phyloP scores from a whole-genome alignment of 2,113 vertebrate species.

The Oryzias woworae region DNA sequence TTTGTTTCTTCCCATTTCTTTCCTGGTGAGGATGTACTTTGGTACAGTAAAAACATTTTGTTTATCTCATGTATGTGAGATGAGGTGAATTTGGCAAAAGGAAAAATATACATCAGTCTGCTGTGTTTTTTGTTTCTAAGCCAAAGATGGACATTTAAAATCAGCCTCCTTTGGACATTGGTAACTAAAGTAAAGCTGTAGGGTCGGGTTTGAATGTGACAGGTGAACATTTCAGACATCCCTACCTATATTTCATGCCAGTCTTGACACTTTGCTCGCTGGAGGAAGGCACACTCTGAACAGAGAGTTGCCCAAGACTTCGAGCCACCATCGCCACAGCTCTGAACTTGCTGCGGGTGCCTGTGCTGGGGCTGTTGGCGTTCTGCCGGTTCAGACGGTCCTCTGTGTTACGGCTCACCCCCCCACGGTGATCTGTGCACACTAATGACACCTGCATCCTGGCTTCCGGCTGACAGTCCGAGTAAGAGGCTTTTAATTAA shows the following conservation, averaged over 20 bases:
- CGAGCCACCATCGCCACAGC: slow-evolving; percentile 94
- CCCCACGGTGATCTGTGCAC: slow-evolving; percentile 93
- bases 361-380: slow-evolving; percentile 87
- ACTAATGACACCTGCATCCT: slow-evolving; percentile 95
- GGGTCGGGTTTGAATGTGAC: background rate
- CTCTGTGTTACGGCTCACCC: slow-evolving; percentile 85
- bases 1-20: too few species aligned
- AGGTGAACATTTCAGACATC: slow-evolving; percentile 4
- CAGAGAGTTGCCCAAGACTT: slow-evolving; percentile 91
- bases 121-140: background rate
- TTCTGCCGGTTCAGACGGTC: slow-evolving; percentile 88
- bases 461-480: slow-evolving; percentile 19
- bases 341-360: slow-evolving; percentile 88
- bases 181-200: background rate
- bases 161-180: slow-evolving; percentile 2
- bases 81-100: slow-evolving; percentile 1
- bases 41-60: too few species aligned
- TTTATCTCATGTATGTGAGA: background rate
- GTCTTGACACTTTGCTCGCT: slow-evolving; percentile 84
- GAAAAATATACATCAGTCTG: background rate
- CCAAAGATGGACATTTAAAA: background rate
- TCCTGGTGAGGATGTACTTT: too few species aligned
- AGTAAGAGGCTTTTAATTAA: slow-evolving; percentile 11
- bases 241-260: slow-evolving; percentile 96
- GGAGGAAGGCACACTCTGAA: slow-evolving; percentile 82